Evolutionary conservation across 1,140 invertebrate species (phyloP), one percentile per base, ranked within the genome.

Genomic region (Brachionus paranguensis): DNA sequence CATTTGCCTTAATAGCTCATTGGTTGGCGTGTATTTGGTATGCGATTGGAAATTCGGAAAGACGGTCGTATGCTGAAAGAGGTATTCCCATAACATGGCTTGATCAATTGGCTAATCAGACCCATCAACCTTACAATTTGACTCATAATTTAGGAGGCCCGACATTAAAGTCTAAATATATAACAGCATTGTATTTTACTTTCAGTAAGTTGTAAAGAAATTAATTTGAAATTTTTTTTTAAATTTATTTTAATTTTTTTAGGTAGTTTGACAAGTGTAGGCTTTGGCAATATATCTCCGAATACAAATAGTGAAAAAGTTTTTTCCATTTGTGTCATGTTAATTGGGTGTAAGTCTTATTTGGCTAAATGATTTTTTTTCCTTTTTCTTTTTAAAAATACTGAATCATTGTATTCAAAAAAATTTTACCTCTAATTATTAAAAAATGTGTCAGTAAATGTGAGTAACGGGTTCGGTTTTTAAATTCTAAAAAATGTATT

Each of bases 11-110:
- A 85, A 97, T 99, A 88, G 97, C 97, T 86, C 97, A 99, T 91
- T 99, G 97, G 97, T 91, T 99, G 14, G 97, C 97, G 24, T 99
- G 97, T 89, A 95, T 98, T 87, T 99, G 96, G 96, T 99, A 99
- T 89, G 96, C 97, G 5, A 99, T 99, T 85, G 97, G 95, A 14
- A 95, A 96, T 90, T 95, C 95, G 84, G 96, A 99, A 89, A 91
- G 91, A 94, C 86, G 93, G 93, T 60, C 92, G 93, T 87, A 88
- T 85, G 87, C 87, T 78, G 85, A 86, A 53, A 33, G 65, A 43
- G 78, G 78, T 12, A 81, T 81, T 70, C 60, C 60, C 12, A 84
- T 84, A 14, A 65, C 60, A 7, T 84, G 83, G 83, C 41, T 84
- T 14, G 70, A 53, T 27, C 65, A 84, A 47, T 76, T 84, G 27